Base-by-base conservation (phyloP, 2,113 vertebrate species). In the Carettochelys insculpta region DNA sequence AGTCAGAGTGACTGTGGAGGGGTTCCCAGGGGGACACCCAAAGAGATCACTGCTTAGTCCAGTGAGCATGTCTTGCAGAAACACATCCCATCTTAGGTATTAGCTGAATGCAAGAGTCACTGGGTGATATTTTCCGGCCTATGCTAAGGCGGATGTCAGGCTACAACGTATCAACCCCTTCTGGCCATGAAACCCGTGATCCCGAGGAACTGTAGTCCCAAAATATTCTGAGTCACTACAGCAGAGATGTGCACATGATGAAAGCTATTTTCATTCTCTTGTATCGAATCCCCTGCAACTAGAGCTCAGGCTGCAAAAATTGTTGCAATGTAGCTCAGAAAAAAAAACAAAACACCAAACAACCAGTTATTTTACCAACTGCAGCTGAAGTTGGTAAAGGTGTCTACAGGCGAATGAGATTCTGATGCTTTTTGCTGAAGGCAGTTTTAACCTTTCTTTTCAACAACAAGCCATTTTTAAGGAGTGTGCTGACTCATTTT, bases 401-500 rank as follows among this genome's bases (percentile, higher is more conserved):
- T 16, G 80, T 76, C 56, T 31, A 25, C 11, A 45, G 48, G 76
- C 54, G 48, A 24, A 8, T 13, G 51, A 54, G 47, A 86, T 76
- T 52, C 50, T 58, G 0, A 0, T 22, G 56, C 61, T 77, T 10
- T 77, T 77, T 77, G 31, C 89, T n/a, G 61, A 87, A 76, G 56
- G 48, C 80, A 86, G 77, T 47, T 53, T 38, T 29, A 84, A 91
- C 61, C 75, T 68, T 58, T 91, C 78, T 58, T 80, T 88, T 85
- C 38, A 82, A 90, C 38, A 84, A 91, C 81, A 89, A 91, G 87
- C 58, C 86, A 82, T 76, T 94, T 95, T 89, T 95, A 65, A 90
- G 11, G 0, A 68, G 4, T 56, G 86, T 90, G 97, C 97, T 98
- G 98, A 98, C 95, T 98, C 97, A 98, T 97, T 97, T 97, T 94